phyloP scores from a whole-genome alignment of 2,888 invertebrate species.

The Cephus sareptanus region DNA sequence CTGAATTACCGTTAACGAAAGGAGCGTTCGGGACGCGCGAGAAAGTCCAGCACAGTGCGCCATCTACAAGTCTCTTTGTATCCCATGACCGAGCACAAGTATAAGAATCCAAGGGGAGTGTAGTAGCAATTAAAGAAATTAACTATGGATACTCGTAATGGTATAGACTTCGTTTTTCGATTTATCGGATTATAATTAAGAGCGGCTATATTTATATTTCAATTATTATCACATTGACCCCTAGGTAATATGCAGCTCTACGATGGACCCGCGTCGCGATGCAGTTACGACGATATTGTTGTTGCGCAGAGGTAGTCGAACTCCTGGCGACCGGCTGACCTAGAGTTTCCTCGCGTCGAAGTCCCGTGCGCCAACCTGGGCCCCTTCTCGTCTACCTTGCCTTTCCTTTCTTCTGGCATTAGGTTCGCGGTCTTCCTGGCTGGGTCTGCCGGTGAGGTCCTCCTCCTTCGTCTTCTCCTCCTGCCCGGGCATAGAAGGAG shows the following conservation, averaged over 20 bases:
- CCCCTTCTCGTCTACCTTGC: slow-evolving; percentile 15
- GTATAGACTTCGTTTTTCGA: neutral
- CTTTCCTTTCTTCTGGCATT: slow-evolving; percentile 13
- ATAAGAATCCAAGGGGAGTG: neutral
- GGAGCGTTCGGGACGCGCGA: neutral
- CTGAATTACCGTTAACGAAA: slow-evolving; percentile 12
- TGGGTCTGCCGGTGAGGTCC: neutral
- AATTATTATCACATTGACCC: neutral
- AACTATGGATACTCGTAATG: neutral
- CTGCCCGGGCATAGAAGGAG: neutral
- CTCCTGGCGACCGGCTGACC: slow-evolving; percentile 47
- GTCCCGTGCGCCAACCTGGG: slow-evolving; percentile 24
- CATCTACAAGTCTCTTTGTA: neutral
- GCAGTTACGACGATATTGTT: slow-evolving; percentile 7
- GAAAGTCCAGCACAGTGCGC: neutral
- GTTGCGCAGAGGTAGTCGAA: slow-evolving; percentile 36
- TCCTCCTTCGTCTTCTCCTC: neutral
- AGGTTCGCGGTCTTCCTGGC: neutral
- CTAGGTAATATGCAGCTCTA: neutral
- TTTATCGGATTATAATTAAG: neutral
- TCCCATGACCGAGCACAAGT: neutral
- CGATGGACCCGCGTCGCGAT: neutral
- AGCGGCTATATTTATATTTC: neutral
- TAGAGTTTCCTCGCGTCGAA: slow-evolving; percentile 42
- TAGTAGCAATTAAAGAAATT: neutral